Evolutionary conservation across 2,797 vertebrate genomes (phyloP).

Genomic region (Columba guinea): DNA sequence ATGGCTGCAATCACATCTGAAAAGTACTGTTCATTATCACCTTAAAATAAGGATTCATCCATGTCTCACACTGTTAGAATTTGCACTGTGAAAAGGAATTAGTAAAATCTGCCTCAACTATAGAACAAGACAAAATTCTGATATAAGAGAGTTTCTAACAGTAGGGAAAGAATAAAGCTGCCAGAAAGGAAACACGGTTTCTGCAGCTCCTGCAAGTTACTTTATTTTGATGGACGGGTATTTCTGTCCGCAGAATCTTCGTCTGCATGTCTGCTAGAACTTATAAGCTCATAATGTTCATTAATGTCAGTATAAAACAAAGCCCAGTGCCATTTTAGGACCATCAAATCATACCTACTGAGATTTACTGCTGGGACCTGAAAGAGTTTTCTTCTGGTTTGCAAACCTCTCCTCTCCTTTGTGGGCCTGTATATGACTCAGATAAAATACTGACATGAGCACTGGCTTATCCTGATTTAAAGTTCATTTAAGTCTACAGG

Average conservation of each 20-base stretch:
- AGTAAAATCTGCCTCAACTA: neutral
- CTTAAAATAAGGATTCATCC: neutral
- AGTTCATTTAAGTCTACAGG: neutral
- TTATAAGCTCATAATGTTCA: neutral
- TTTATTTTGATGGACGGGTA: neutral
- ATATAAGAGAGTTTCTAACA: neutral
- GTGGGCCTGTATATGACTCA: neutral
- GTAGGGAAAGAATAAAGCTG: neutral
- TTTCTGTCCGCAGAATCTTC: neutral
- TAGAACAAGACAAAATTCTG: neutral
- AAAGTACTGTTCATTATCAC: neutral
- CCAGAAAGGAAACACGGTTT: neutral
- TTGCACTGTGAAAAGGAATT: neutral
- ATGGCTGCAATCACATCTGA: neutral
- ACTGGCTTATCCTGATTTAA: conserved; percentile 22
- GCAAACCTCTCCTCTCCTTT: neutral
- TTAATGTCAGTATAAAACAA: neutral
- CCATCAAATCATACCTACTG: neutral
- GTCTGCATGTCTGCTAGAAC: neutral
- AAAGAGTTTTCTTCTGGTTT: neutral
- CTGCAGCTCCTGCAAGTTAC: neutral
- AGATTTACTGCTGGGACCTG: neutral
- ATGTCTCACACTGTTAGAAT: neutral
- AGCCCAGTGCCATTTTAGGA: neutral
- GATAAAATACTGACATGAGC: neutral